phyloP scores from a whole-genome alignment of 2,888 invertebrate genomes.

The Apodemia duryi region DNA sequence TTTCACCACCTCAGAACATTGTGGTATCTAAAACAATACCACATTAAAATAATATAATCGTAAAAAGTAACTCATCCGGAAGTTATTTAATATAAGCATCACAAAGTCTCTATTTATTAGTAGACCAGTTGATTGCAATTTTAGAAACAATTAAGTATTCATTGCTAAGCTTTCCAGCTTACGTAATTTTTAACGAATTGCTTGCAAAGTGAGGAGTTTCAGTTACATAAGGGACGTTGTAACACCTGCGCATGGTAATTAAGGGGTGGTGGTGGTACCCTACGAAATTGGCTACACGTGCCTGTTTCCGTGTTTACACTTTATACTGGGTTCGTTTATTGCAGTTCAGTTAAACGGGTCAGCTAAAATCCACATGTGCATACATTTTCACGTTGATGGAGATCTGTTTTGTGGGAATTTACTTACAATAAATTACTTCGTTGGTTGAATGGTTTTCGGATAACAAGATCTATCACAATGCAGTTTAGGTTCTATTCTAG shows the following conservation, averaged over 20 bases:
- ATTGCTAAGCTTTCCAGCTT: constrained; percentile 9
- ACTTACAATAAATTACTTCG: background rate
- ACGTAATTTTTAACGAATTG: constrained; percentile 4
- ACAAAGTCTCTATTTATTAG: background rate
- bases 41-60: background rate
- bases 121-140: constrained; percentile 5
- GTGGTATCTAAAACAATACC: background rate
- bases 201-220: constrained; percentile 18
- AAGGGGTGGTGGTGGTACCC: constrained; percentile 30
- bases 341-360: constrained; percentile 2
- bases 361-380: background rate
- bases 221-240: constrained; percentile 24
- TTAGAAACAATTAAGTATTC: constrained; percentile 3
- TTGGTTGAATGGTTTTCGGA: background rate
- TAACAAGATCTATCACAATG: background rate
- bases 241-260: constrained; percentile 34
- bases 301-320: constrained; percentile 23
- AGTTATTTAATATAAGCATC: constrained; percentile 22
- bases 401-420: background rate
- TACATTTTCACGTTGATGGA: background rate
- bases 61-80: constrained; percentile 18
- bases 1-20: no score
- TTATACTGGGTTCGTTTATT: constrained; percentile 8
- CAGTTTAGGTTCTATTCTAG: no score
- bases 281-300: constrained; percentile 32